Percentiles rank a stretch among this genome's conserved stretches.
These are phyloP conservation scores for Bolborhynchus lineola DNA, from an alignment of 2,113 vertebrate genomes.

Conservation along the genomic window DNA sequence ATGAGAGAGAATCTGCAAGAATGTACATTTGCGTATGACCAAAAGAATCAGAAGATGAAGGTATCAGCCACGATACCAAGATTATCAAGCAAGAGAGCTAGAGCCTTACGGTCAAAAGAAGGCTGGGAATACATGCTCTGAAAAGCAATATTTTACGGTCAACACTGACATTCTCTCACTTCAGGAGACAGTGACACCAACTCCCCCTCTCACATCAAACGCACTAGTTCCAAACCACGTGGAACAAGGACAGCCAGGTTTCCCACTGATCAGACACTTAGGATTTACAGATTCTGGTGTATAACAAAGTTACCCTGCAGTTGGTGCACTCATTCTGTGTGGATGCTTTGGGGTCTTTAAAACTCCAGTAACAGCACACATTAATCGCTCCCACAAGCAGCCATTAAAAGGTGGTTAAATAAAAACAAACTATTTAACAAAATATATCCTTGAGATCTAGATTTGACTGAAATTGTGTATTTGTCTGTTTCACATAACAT, in stretches of 20 bases:
- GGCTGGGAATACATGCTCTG: accelerated
- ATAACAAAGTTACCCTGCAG: not conserved
- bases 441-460: not conserved
- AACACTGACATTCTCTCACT: not conserved
- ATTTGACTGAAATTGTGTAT: not conserved
- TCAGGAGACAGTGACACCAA: not conserved
- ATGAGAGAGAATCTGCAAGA: not conserved
- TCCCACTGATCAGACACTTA: not conserved
- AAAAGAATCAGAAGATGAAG: not conserved
- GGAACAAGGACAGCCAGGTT: not conserved
- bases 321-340: not conserved
- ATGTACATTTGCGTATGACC: not conserved
- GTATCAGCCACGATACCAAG: not conserved
- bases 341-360: not conserved
- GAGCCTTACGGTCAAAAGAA: not conserved
- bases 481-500: not conserved
- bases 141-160: not conserved
- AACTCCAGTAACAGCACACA: not conserved
- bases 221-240: not conserved
- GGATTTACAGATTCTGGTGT: not conserved
- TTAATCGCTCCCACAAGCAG: not conserved
- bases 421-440: not conserved
- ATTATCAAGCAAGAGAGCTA: not conserved
- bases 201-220: not conserved
- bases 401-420: not conserved